Conservation (phyloP, 2,888 invertebrate genomes). For the Ophion obscuratus region DNA sequence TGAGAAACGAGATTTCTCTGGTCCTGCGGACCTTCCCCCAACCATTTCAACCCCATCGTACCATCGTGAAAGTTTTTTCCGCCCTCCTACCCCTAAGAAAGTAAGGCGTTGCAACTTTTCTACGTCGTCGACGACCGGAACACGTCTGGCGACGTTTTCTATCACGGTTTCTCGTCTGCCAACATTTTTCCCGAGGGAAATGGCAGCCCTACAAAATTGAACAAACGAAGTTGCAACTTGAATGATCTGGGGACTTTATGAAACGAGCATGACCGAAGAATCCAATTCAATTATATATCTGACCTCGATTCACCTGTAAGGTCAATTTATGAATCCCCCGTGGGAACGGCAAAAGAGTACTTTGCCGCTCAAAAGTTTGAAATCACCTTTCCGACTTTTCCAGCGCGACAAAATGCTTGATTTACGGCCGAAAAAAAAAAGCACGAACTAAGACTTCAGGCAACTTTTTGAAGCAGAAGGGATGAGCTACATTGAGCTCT, state of each 20-base stretch:
- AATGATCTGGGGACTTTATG: slow-evolving; percentile 37
- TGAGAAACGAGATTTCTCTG: slow-evolving; percentile 66
- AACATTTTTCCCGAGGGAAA: slow-evolving; percentile 48
- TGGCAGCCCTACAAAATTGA: slow-evolving; percentile 41
- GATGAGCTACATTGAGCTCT: not conserved
- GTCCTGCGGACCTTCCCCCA: slow-evolving; percentile 20
- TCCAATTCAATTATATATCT: slow-evolving; percentile 51
- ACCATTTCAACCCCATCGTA: slow-evolving; percentile 47
- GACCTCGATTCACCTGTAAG: slow-evolving; percentile 23
- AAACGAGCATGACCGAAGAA: slow-evolving; percentile 30
- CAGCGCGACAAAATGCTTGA: not conserved
- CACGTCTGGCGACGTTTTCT: slow-evolving; percentile 62
- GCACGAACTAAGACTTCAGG: not conserved
- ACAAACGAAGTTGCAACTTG: slow-evolving; percentile 54
- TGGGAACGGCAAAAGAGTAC: not conserved
- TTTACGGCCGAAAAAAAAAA: not conserved
- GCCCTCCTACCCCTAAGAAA: slow-evolving; percentile 21
- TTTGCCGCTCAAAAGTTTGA: not conserved
- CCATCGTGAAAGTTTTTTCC: slow-evolving; percentile 35
- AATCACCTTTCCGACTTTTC: not conserved
- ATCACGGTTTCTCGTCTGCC: slow-evolving; percentile 61
- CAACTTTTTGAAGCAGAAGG: not conserved
- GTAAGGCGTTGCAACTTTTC: slow-evolving; percentile 67
- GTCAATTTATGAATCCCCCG: not conserved
- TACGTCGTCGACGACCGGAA: slow-evolving; percentile 66